These are phyloP conservation scores for Escarpia spicata DNA, from an alignment of 2,888 invertebrate genomes.

Conservation along the genomic window DNA sequence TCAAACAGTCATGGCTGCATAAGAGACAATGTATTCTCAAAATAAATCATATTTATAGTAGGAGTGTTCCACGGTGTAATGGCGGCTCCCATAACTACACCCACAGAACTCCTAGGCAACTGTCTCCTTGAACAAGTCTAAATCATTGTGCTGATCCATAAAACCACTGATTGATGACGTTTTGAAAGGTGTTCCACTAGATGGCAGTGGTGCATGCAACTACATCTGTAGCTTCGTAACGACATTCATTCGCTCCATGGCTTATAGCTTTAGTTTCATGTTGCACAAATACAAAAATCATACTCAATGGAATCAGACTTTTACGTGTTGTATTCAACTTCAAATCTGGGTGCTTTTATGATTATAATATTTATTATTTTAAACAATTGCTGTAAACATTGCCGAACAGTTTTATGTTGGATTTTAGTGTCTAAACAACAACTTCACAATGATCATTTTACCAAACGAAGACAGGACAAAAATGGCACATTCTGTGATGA, in stretches of 20 bases:
- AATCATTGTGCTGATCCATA: neutral
- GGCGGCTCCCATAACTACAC: neutral
- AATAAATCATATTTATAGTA: conserved; percentile 11
- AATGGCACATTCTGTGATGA: no score
- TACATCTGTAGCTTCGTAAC: neutral
- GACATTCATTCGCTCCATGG: neutral
- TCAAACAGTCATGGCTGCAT: neutral
- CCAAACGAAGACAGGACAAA: no score
- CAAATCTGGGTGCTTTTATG: no score
- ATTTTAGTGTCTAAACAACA: no score
- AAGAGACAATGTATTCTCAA: neutral
- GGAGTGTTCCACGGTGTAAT: neutral
- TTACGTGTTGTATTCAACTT: no score
- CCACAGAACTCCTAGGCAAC: neutral
- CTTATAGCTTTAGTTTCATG: no score
- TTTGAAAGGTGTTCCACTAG: neutral
- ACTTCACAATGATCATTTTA: no score
- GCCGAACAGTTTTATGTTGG: no score
- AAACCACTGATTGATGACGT: neutral
- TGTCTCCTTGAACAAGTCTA: neutral
- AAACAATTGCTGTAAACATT: no score
- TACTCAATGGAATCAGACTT: no score
- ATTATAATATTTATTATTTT: no score
- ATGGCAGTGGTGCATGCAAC: neutral
- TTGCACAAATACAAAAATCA: no score